These are phyloP conservation scores for Charina bottae DNA, from an alignment of 2,113 vertebrate species.

Conservation along the genomic window DNA sequence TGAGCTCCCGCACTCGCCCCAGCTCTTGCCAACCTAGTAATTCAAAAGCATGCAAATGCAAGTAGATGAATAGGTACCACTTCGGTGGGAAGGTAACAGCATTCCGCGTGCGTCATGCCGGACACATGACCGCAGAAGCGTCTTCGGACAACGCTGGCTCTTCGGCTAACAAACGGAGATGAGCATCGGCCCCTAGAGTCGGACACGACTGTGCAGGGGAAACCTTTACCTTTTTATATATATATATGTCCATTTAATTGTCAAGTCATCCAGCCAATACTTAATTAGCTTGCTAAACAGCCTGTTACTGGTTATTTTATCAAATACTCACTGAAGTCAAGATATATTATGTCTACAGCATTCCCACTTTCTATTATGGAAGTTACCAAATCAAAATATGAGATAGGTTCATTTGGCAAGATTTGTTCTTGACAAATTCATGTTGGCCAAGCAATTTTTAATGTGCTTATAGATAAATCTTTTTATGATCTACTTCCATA, in stretches of 20 bases:
- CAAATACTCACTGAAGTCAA: background rate
- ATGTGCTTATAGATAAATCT: background rate
- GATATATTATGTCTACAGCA: background rate
- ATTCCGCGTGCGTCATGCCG: too few relatives aligned
- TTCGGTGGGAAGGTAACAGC: too few relatives aligned
- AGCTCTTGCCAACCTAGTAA: too few relatives aligned
- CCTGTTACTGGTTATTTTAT: background rate
- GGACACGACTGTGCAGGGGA: too few relatives aligned
- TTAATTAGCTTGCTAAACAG: background rate
- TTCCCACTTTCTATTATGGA: background rate
- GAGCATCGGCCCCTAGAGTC: too few relatives aligned
- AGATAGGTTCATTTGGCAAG: background rate
- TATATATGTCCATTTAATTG: background rate
- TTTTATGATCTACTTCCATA: background rate
- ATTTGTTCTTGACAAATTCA: background rate
- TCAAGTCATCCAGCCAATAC: background rate
- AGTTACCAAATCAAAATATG: background rate
- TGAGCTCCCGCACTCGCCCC: too few relatives aligned
- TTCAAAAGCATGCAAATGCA: too few relatives aligned
- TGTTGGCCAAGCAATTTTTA: background rate
- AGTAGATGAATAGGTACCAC: too few relatives aligned
- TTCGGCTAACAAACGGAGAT: too few relatives aligned
- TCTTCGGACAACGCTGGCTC: too few relatives aligned
- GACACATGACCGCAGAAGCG: too few relatives aligned
- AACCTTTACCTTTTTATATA: too few relatives aligned